Evolutionary conservation across 2,888 invertebrate species (phyloP), one percentile per base, ranked within the genome.

Genomic region (Neoscelio sp.): DNA sequence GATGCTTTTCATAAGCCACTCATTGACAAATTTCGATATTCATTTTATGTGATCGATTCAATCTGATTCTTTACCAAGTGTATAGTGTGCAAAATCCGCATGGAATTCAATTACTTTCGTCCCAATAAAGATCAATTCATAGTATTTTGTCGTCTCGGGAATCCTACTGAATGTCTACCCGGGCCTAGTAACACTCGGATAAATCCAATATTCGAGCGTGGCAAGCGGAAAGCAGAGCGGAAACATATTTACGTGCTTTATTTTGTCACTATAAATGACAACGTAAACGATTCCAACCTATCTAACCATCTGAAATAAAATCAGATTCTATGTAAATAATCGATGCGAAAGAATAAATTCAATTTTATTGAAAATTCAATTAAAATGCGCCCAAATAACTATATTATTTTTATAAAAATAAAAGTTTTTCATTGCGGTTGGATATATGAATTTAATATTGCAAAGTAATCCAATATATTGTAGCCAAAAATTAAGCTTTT

Each of bases 71-170:
- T 65, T 56, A n/a, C 23, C 33, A 12, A 40, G 50, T 28, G 44
- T 52, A 38, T 20, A 62, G 26, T 58, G 60, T 67, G 64, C 33
- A 64, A 65, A 65, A 58, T 65, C 65, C 38, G 28, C 50, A 30
- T 58, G 58, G 58, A 65, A 74, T 65, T 74, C 56, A 65, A 56
- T 65, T 56, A 65, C 58, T 74, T 74, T 58, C 65, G 42, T 50
- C 17, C 58, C 58, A 74, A 65, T 74, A 74, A 74, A 65, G 33
- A 65, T 58, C 65, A 58, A 74, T 74, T 74, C 65, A 64, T 50
- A 48, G 18, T 65, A 65, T 74, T 64, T 73, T 74, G 65, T 74
- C 74, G 74, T 74, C 74, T 64, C 56, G 56, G 50, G 58, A 65
- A 74, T 74, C 65, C 58, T 33, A 33, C 48, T 58, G 50, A 65